A percentile compares a stretch with the other conserved stretches of the same genome.
These are phyloP conservation scores for Pachyuromys duprasi DNA, from an alignment of 2,797 vertebrate species.

Conservation along the genomic window DNA sequence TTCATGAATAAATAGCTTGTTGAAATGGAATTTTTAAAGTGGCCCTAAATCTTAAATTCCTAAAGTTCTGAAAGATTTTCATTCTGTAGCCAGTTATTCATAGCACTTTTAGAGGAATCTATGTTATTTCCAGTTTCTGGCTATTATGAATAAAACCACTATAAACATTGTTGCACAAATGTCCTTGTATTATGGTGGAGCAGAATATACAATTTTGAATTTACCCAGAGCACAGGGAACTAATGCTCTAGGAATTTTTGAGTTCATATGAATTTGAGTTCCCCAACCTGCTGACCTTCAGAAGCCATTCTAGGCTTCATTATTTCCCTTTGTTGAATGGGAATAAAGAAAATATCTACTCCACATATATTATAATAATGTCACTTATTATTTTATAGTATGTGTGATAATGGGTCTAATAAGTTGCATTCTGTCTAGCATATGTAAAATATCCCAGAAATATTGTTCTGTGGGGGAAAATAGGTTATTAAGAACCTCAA, in stretches of 20 bases:
- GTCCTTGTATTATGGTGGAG: no score
- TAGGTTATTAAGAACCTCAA: slow-evolving; percentile 17
- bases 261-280: neutral
- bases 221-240: neutral
- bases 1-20: neutral
- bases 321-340: neutral
- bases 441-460: neutral
- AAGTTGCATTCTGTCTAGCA: neutral
- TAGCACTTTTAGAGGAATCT: neutral
- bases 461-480: neutral
- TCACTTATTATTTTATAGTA: slow-evolving; percentile 14
- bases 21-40: neutral
- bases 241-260: neutral
- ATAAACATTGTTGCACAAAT: no score
- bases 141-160: no score
- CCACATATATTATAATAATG: neutral
- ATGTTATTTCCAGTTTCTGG: no score
- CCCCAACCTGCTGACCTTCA: neutral
- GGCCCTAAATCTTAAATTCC: neutral
- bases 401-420: neutral
- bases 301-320: neutral
- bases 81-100: neutral
- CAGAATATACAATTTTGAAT: neutral
- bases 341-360: neutral
- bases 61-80: slow-evolving; percentile 2